Evolutionary conservation across 2,888 invertebrate genomes (phyloP), one percentile per base, ranked within the genome.

Genomic region (Trachelus stipa): DNA sequence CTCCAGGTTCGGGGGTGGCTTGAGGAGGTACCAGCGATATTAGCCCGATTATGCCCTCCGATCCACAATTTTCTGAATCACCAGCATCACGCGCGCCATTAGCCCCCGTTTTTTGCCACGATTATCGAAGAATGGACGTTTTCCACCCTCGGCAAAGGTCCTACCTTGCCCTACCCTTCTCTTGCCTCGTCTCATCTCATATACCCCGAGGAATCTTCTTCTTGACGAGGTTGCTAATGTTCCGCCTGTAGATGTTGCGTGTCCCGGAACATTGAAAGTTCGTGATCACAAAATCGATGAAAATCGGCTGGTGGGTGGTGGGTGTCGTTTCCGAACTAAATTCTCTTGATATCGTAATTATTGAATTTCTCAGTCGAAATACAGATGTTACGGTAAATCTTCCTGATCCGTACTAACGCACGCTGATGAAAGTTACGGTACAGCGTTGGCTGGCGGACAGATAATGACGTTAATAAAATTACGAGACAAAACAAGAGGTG

Each of bases 221-320:
- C 74, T 34, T 11, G n/a, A 40, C 68, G 81, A 76, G 84, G 81
- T 83, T 85, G 86, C 87, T 89, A 90, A 89, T 89, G 88, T 85
- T 85, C 85, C 84, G 23, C 23, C 85, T 85, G 86, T 87, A 88
- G 86, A 85, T 85, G 86, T 82, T 85, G 87, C 89, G 88, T 89
- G 88, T 87, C 85, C 86, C 82, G 82, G 88, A 87, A 88, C 88
- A 89, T 88, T 88, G 89, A 90, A 88, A 84, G 81, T 81, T 81
- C 79, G 82, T 81, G 82, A 83, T 82, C 82, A 81, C 83, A 80
- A 84, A 83, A 85, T 83, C 82, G 81, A 83, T 81, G 76, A 82
- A 82, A 56, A 56, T 56, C 40, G 40, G 23, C 23, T 56, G 6
- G 4, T 4, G 15, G 33, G 1, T 33, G 33, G 15, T 9, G 1